Percentiles rank a stretch among this genome's conserved stretches.
Conservation (phyloP, 2,888 invertebrate genomes). For the Oxystoma pomonae region DNA sequence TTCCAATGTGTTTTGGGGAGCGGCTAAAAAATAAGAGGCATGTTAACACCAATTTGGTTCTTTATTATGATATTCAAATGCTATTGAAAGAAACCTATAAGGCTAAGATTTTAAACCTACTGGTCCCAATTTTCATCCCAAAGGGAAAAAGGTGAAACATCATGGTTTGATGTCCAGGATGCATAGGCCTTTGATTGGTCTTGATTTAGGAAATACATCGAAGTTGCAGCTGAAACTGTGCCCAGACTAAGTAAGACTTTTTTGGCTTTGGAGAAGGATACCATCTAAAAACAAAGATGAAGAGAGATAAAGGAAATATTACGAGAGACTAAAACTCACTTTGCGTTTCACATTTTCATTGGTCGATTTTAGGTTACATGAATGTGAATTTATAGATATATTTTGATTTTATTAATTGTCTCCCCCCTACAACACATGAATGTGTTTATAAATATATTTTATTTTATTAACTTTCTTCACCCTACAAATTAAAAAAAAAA, state of each 20-base stretch:
- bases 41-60: too few relatives aligned
- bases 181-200: slow-evolving; percentile 50
- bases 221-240: slow-evolving; percentile 61
- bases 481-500: too few relatives aligned
- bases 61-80: too few relatives aligned
- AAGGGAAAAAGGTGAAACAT: slow-evolving; percentile 56
- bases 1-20: slow-evolving; percentile 67
- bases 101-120: slow-evolving; percentile 48
- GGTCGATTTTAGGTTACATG: too few relatives aligned
- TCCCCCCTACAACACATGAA: too few relatives aligned
- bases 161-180: slow-evolving; percentile 67
- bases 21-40: slow-evolving; percentile 54
- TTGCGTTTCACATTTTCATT: too few relatives aligned
- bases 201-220: slow-evolving; percentile 52
- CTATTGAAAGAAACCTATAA: not conserved
- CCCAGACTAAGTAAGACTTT: slow-evolving; percentile 59
- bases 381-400: too few relatives aligned
- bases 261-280: slow-evolving; percentile 54
- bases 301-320: too few relatives aligned
- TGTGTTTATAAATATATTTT: too few relatives aligned
- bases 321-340: too few relatives aligned
- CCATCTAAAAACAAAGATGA: slow-evolving; percentile 51
- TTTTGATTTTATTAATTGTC: too few relatives aligned
- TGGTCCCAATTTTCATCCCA: slow-evolving; percentile 92
- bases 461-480: too few relatives aligned